Evolutionary conservation across 2,113 vertebrate species (phyloP).

Genomic region (Isichthys henryi): DNA sequence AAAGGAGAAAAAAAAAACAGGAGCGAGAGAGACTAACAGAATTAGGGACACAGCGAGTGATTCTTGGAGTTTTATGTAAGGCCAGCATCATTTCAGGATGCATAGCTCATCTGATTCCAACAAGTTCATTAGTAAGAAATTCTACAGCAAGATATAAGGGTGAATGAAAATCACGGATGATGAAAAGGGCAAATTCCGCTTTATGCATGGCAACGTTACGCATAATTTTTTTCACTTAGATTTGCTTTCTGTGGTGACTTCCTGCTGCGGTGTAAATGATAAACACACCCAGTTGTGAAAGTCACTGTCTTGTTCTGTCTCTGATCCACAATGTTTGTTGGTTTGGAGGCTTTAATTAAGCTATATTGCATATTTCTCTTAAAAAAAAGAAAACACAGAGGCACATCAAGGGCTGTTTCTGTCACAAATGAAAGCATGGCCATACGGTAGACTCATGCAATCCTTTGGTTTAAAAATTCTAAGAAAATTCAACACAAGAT

Average conservation of each 20-base stretch:
- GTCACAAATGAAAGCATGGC: background rate
- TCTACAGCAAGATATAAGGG: slow-evolving; percentile 40
- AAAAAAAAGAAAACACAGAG: background rate
- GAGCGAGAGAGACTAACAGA: slow-evolving; percentile 42
- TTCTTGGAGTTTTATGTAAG: slow-evolving; percentile 37
- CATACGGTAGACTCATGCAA: background rate
- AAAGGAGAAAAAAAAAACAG: slow-evolving; percentile 7
- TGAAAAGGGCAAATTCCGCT: slow-evolving; percentile 18
- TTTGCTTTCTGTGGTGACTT: background rate
- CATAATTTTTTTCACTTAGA: slow-evolving; percentile 1
- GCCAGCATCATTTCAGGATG: slow-evolving; percentile 49
- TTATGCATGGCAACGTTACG: background rate
- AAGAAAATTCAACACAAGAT: background rate
- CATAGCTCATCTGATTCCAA: slow-evolving; percentile 54
- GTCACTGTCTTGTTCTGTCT: background rate
- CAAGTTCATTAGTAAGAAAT: slow-evolving; percentile 55
- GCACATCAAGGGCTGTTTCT: background rate
- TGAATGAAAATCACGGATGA: slow-evolving; percentile 14
- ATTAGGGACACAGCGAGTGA: slow-evolving; percentile 36
- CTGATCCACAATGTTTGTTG: background rate
- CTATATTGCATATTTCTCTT: background rate
- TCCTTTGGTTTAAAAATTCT: background rate
- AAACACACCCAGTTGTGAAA: background rate
- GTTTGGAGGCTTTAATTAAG: background rate
- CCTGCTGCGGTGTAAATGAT: background rate